Evolutionary conservation across 2,797 vertebrate species (phyloP).

Genomic region (Myotis myotis): DNA sequence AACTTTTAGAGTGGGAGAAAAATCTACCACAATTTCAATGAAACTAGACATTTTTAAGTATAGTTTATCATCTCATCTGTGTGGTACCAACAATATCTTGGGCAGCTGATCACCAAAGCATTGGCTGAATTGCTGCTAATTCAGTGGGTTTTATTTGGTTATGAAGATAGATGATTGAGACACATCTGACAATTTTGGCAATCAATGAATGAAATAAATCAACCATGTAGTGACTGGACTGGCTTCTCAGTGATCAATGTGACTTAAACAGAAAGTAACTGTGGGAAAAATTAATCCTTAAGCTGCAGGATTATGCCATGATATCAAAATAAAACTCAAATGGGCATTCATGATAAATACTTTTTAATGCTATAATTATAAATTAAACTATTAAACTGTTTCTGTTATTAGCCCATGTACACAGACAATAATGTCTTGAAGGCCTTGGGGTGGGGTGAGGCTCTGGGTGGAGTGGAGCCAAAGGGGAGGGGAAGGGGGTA

Average conservation of each 20-base stretch:
- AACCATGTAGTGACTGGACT: neutral
- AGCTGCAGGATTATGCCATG: neutral
- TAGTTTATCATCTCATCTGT: neutral
- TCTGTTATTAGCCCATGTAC: neutral
- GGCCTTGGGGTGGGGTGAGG: neutral
- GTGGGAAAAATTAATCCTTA: neutral
- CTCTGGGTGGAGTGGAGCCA: neutral
- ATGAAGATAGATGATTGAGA: neutral
- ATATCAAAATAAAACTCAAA: neutral
- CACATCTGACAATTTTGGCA: constrained; percentile 58
- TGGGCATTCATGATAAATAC: neutral
- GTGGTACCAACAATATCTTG: neutral
- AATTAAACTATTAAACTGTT: neutral
- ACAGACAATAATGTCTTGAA: neutral
- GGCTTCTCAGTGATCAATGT: neutral
- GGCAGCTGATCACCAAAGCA: neutral
- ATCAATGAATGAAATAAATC: constrained; percentile 65
- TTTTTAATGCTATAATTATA: neutral
- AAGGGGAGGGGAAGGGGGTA: neutral
- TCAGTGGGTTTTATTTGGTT: constrained; percentile 43
- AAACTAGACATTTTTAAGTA: neutral
- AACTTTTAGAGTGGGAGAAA: constrained; percentile 3
- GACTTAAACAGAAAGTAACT: constrained; percentile 1
- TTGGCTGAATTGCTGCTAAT: neutral
- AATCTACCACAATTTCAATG: neutral